Evolutionary conservation across 2,797 vertebrate species (phyloP), one percentile per base, ranked within the genome.

Genomic region (Neosilurus hyrtlii): DNA sequence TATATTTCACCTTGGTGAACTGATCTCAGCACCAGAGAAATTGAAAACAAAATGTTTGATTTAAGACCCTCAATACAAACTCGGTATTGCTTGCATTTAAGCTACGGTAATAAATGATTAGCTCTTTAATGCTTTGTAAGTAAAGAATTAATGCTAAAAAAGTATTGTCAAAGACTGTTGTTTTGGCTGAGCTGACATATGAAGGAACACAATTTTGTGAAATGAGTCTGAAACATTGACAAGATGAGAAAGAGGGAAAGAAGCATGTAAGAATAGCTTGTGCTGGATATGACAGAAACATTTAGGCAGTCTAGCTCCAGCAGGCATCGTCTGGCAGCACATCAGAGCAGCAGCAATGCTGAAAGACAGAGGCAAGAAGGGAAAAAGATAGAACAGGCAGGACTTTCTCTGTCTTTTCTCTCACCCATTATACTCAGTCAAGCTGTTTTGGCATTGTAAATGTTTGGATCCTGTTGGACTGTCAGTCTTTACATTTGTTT

Each of bases 261-360:
- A 74, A 57, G 72, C 26, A 18, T 75, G 72, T 57, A 66, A 59
- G 51, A 82, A 52, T 57, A 66, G 80, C 35, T 67, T 81, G 78
- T 35, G 52, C 82, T 79, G 61, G 83, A 86, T 79, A 30, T 52
- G 62, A 82, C 52, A 68, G 51, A 72, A 81, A 57, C 80, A 75
- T 68, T 63, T 79, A 88, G 85, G 86, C 84, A 78, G 83, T 86
- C 86, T 85, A 85, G 71, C 71, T 88, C 52, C 79, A 79, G 81
- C 49, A 86, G 82, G 70, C 77, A 59, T 75, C 68, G 62, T 84
- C 73, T 86, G 80, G 66, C 70, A 79, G 79, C 66, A 74, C 80
- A 83, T 84, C 84, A 84, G 74, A 85, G 84, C 51, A 84, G 68
- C 63, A 81, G 65, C 83, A 81, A 76, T 59, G 76, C 84, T 81